Conservation (phyloP, 2,797 vertebrate genomes). For the Ctenopoma multispine region DNA sequence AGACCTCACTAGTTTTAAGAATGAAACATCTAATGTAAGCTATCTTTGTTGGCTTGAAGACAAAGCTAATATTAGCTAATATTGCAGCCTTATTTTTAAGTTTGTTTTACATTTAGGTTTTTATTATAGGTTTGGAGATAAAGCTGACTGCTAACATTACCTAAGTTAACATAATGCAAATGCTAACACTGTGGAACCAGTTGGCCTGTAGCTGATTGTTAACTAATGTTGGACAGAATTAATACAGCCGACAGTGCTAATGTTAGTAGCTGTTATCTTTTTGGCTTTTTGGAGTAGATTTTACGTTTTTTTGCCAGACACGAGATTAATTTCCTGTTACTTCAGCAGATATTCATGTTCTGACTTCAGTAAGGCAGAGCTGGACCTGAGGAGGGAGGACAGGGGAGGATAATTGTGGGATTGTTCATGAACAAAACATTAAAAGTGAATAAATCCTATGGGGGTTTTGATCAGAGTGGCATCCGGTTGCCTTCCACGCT, state of each 20-base stretch:
- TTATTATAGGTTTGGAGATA: neutral
- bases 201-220: neutral
- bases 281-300: neutral
- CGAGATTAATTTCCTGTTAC: neutral
- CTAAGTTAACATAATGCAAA: neutral
- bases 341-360: constrained; percentile 33
- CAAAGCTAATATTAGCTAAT: neutral
- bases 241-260: neutral
- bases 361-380: constrained; percentile 36
- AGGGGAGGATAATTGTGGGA: neutral
- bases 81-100: neutral
- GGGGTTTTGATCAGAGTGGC: constrained; percentile 91
- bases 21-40: too few relatives aligned
- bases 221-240: neutral
- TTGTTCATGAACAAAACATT: constrained; percentile 23
- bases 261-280: neutral
- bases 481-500: constrained; percentile 97
- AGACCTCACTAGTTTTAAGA: too few relatives aligned
- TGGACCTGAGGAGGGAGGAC: constrained; percentile 39
- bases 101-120: neutral
- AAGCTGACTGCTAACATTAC: neutral
- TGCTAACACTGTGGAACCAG: neutral
- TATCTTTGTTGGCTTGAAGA: too few relatives aligned
- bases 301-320: constrained; percentile 11
- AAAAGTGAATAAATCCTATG: constrained; percentile 38